Conservation (phyloP, 2,113 vertebrate species). For the Pheucticus melanocephalus region DNA sequence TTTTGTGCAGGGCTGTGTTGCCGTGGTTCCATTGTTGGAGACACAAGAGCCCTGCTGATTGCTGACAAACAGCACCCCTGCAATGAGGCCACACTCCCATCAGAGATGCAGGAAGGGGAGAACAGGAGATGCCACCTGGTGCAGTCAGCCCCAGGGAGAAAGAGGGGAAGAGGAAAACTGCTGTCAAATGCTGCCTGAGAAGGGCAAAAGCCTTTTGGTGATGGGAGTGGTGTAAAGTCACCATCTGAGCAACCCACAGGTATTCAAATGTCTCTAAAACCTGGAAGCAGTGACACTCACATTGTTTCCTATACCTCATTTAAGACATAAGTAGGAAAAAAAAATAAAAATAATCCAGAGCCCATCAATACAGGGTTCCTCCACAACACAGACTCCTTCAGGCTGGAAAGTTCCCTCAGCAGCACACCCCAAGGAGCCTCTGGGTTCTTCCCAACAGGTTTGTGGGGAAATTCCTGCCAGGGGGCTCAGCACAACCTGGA, state of each 20-base stretch:
- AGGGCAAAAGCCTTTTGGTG: neutral
- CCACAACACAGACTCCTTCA: neutral
- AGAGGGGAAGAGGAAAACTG: neutral
- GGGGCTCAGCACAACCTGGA: neutral
- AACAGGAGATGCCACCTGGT: neutral
- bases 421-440: neutral
- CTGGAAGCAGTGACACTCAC: neutral
- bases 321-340: neutral
- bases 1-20: neutral
- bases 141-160: neutral
- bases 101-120: neutral
- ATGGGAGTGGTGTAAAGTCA: neutral
- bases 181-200: neutral
- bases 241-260: neutral
- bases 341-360: neutral
- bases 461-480: neutral
- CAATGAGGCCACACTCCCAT: neutral
- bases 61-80: neutral
- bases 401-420: neutral
- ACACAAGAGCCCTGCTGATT: neutral
- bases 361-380: accelerated
- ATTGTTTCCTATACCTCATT: accelerated
- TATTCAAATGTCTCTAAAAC: neutral
- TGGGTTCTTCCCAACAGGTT: accelerated
- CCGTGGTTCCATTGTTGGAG: neutral